Evolutionary conservation across 2,797 vertebrate species (phyloP).

Genomic region (Petrocephalus sullivani): DNA sequence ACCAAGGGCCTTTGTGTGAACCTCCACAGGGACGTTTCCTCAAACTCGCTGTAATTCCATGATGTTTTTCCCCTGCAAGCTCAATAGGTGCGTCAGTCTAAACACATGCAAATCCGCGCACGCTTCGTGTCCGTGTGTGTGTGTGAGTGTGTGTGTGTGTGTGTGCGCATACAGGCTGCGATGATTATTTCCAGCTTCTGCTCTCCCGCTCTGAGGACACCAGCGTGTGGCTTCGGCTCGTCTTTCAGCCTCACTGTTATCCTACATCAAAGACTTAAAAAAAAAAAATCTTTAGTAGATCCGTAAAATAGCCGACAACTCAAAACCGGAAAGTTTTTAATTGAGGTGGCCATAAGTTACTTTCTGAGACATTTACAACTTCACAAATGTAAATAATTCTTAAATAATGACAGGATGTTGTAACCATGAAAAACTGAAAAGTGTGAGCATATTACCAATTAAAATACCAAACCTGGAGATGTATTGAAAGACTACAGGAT

Average conservation of each 20-base stretch:
- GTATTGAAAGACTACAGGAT: neutral
- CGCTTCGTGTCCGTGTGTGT: neutral
- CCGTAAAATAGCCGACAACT: neutral
- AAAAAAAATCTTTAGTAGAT: neutral
- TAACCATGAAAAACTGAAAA: neutral
- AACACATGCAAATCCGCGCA: neutral
- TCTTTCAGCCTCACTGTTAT: neutral
- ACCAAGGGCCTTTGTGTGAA: neutral
- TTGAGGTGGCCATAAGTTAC: neutral
- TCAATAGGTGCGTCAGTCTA: neutral
- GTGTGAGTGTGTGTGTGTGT: conserved; percentile 11
- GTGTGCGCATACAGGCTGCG: neutral
- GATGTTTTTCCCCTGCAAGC: neutral
- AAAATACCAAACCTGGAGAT: neutral
- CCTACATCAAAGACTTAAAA: neutral
- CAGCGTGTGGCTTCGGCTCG: neutral
- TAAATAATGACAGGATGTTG: neutral
- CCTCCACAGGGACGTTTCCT: neutral
- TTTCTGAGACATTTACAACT: neutral
- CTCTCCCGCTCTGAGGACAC: neutral
- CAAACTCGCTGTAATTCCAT: neutral
- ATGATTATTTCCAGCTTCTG: neutral
- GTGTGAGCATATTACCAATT: neutral
- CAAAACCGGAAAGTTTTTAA: neutral
- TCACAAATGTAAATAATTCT: neutral